Base-by-base conservation (phyloP, 2,113 vertebrate genomes). In the Aspidoscelis tigris region DNA sequence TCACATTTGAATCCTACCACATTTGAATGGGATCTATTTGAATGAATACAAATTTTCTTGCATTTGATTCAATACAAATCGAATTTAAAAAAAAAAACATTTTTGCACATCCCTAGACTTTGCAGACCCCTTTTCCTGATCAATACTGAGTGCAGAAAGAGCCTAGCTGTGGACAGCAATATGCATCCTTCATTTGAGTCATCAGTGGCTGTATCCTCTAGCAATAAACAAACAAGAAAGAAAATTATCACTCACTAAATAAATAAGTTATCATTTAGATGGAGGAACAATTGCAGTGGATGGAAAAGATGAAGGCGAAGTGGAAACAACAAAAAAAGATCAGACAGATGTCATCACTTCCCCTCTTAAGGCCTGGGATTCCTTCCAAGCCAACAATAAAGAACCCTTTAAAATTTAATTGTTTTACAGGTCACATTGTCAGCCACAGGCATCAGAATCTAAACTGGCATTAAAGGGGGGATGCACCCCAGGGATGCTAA, bases 341-440 rank as follows among this genome's bases (percentile, higher is more conserved):
- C 26, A 4, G n/a, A 3, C 21, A 61, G 21, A 55, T 64, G 22
- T 2, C 24, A 41, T 20, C 50, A 24, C 26, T 33, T 33, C 21
- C 53, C 22, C 39, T 33, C 7, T 71, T 11, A 12, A 47, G 70
- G 39, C 43, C 2, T 78, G 8, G 33, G 21, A 22, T 0, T 0
- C 1, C 33, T 76, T 10, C 39, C 61, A 26, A 16, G 2, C 78
- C 22, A 74, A 75, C 84, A 87, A 4, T 21, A 81, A 82, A 9
- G 71, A 50, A 33, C 50, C 16, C 11, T 86, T 90, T 58, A 81
- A 64, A 69, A 79, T 79, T 74, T 79, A 47, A 20, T 75, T 86
- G 20, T 80, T 80, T 65, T 50, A 43, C 21, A 43, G 39, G 33
- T 68, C 65, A 65, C 73, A 70, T 70, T 16, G 2, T 76, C 8